Percentiles rank a stretch among this genome's conserved stretches.
Evolutionary conservation across 2,113 vertebrate species (phyloP).

Genomic region (Ammospiza nelsoni): DNA sequence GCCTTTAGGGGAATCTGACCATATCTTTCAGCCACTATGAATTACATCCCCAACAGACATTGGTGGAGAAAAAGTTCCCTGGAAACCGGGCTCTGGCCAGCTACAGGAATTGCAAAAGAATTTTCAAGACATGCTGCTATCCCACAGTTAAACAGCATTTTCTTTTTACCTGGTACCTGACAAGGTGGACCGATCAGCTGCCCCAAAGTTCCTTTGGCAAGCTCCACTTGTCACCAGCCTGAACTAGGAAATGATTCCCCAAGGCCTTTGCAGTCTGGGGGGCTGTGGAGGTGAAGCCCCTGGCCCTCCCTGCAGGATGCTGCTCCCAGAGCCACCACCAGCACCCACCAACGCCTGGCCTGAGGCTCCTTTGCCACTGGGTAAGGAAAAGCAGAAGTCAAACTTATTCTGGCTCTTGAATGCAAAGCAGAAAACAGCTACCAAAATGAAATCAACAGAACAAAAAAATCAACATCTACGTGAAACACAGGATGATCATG

Average conservation of each 20-base stretch:
- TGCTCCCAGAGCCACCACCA: not conserved
- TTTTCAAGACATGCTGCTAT: not conserved
- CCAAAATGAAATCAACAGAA: not conserved
- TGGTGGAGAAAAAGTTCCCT: not conserved
- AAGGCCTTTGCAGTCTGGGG: not conserved
- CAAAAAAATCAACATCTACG: not conserved
- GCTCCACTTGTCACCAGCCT: not conserved
- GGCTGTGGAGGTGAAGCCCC: not conserved
- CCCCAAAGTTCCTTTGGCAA: not conserved
- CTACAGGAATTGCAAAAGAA: not conserved
- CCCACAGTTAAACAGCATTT: not conserved
- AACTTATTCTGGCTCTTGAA: not conserved
- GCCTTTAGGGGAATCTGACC: not conserved
- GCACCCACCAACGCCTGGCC: not conserved
- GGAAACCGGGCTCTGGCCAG: not conserved
- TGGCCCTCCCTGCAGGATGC: not conserved
- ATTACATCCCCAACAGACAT: not conserved
- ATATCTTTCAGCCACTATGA: not conserved
- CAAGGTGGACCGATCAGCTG: not conserved
- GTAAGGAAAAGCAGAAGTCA: not conserved
- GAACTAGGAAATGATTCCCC: not conserved
- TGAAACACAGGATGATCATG: not conserved
- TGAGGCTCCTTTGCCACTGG: not conserved
- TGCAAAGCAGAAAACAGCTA: not conserved
- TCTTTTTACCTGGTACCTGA: not conserved